Evolutionary conservation across 2,888 invertebrate genomes (phyloP).

Genomic region (Tetragonula carbonaria): DNA sequence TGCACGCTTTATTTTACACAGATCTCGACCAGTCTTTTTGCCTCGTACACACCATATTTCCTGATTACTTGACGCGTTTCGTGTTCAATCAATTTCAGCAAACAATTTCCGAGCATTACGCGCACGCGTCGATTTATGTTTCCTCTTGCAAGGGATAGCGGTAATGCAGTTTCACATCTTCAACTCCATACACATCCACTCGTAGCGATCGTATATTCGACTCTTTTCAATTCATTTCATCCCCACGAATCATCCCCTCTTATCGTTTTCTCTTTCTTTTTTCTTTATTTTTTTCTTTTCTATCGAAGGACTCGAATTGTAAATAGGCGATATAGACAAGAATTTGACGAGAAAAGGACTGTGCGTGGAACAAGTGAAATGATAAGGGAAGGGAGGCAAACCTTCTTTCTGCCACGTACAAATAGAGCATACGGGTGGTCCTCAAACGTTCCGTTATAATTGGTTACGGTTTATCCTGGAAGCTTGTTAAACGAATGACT

Average conservation of each 20-base stretch:
- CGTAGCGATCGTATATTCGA: background rate
- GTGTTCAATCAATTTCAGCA: slow-evolving; percentile 57
- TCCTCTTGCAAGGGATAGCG: background rate
- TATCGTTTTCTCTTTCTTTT: background rate
- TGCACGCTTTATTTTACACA: slow-evolving; percentile 44
- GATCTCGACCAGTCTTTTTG: slow-evolving; percentile 42
- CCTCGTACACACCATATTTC: slow-evolving; percentile 35
- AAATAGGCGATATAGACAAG: background rate
- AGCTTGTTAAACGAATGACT: slow-evolving; percentile 62
- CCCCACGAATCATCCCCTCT: background rate
- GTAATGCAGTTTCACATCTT: background rate
- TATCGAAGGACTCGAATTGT: background rate
- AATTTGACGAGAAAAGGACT: background rate
- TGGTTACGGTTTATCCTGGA: slow-evolving; percentile 68
- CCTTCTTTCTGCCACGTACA: background rate
- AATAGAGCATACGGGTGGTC: slow-evolving; percentile 52
- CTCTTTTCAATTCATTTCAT: background rate
- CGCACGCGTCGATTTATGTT: slow-evolving; percentile 30
- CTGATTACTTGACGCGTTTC: slow-evolving; percentile 40
- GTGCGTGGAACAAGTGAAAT: background rate
- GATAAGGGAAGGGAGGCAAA: background rate
- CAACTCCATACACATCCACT: background rate
- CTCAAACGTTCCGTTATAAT: slow-evolving; percentile 63
- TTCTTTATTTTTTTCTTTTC: background rate
- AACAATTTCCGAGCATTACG: slow-evolving; percentile 47